These are phyloP conservation scores for Platalea minor DNA, from an alignment of 2,797 vertebrate species.

Conservation along the genomic window DNA sequence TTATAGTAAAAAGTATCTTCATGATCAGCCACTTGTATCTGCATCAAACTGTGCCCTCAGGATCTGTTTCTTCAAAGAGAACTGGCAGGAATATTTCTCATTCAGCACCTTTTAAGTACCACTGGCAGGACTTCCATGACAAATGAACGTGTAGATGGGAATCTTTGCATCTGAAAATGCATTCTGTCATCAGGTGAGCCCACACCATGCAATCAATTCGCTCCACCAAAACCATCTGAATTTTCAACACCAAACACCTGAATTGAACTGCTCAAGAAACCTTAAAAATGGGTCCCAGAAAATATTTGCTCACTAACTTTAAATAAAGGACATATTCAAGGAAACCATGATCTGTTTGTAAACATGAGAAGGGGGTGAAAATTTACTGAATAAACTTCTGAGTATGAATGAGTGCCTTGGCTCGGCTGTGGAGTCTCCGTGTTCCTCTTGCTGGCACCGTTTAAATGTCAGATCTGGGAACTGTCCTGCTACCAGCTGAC, in stretches of 20 bases:
- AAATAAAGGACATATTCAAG: background rate
- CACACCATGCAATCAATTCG: rapidly evolving
- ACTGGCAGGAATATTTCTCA: background rate
- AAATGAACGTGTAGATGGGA: background rate
- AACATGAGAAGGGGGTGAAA: background rate
- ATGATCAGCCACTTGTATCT: background rate
- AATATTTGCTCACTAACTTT: background rate
- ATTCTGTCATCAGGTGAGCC: background rate
- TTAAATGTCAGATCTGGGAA: conserved; percentile 59
- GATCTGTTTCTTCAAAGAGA: background rate
- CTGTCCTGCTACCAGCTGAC: background rate
- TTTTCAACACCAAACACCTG: background rate
- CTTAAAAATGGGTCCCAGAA: background rate
- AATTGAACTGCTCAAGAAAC: background rate
- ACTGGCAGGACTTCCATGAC: background rate
- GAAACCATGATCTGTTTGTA: conserved; percentile 27
- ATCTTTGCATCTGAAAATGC: background rate
- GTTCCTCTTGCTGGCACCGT: background rate
- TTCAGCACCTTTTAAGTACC: background rate
- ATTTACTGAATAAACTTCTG: conserved; percentile 7
- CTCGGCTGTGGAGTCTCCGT: background rate
- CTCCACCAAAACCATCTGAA: background rate
- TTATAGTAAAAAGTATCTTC: background rate
- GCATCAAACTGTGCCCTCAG: background rate
- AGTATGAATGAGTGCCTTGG: background rate